Conservation (phyloP, 2,797 vertebrate species). For the Nothura maculosa region DNA sequence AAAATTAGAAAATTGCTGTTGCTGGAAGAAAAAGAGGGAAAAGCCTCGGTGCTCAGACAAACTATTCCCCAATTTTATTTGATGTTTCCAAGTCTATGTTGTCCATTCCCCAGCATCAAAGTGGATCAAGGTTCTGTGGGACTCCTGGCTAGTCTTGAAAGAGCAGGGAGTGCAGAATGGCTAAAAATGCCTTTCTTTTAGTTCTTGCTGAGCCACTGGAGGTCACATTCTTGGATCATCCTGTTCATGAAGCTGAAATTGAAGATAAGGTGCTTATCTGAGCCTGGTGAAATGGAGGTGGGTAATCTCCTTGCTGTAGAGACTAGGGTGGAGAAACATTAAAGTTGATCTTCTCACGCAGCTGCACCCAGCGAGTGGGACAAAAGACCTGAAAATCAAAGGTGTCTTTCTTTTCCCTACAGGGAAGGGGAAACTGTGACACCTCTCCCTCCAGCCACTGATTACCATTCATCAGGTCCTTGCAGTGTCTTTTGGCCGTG, state of each 20-base stretch:
- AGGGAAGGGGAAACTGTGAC: background rate
- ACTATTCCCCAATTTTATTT: background rate
- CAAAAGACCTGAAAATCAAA: background rate
- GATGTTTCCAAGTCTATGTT: background rate
- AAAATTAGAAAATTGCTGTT: background rate
- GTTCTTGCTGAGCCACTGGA: background rate
- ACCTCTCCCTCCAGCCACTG: background rate
- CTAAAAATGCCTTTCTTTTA: background rate
- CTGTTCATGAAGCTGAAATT: background rate
- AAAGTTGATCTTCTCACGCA: background rate
- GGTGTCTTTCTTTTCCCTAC: background rate
- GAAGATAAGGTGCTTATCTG: background rate
- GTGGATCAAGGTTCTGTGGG: background rate
- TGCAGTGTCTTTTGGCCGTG: background rate
- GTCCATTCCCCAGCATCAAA: background rate
- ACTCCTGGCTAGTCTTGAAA: background rate
- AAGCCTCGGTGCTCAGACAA: background rate
- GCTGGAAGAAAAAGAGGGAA: background rate
- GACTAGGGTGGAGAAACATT: rapidly evolving
- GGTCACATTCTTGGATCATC: background rate
- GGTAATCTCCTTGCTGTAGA: rapidly evolving
- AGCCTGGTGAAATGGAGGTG: background rate
- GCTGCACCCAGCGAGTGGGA: background rate
- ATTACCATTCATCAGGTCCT: background rate
- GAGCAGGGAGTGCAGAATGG: background rate